phyloP scores from a whole-genome alignment of 35 echinoderm and acorn worm genomes.

The Heliocidaris erythrogramma region DNA sequence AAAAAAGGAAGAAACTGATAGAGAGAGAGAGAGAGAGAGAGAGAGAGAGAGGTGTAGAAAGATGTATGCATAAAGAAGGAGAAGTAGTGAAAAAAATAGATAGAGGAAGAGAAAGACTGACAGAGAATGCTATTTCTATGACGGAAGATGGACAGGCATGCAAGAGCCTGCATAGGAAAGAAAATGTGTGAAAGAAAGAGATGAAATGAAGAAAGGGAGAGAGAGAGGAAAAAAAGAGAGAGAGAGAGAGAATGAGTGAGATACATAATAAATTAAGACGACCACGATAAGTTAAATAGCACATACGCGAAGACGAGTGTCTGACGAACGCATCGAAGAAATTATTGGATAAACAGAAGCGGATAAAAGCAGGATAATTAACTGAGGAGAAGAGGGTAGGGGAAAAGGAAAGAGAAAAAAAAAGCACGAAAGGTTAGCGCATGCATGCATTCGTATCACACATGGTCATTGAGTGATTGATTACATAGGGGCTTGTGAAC shows the following conservation, averaged over 20 bases:
- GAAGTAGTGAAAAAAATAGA: too few relatives aligned
- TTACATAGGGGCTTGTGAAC: background rate
- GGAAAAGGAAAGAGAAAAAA: background rate
- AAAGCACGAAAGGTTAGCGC: background rate
- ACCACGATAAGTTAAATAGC: background rate
- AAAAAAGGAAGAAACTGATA: too few relatives aligned
- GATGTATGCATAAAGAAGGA: too few relatives aligned
- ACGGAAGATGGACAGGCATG: too few relatives aligned
- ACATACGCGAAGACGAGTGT: background rate
- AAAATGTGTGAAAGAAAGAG: background rate
- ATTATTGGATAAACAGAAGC: constrained; percentile 4
- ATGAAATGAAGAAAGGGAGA: background rate
- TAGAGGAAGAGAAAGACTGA: too few relatives aligned
- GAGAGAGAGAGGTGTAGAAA: too few relatives aligned
- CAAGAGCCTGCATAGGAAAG: too few relatives aligned
- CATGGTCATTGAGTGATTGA: background rate
- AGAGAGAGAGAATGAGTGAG: background rate
- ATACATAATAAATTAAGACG: background rate
- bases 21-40: background rate
- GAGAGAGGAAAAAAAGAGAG: background rate
- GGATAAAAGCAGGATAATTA: constrained; percentile 18
- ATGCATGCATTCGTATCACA: background rate
- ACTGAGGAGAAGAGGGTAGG: background rate
- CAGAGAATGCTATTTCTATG: too few relatives aligned
- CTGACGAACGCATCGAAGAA: background rate